Conservation (phyloP, 2,888 invertebrate genomes). For the Orgyia antiqua region DNA sequence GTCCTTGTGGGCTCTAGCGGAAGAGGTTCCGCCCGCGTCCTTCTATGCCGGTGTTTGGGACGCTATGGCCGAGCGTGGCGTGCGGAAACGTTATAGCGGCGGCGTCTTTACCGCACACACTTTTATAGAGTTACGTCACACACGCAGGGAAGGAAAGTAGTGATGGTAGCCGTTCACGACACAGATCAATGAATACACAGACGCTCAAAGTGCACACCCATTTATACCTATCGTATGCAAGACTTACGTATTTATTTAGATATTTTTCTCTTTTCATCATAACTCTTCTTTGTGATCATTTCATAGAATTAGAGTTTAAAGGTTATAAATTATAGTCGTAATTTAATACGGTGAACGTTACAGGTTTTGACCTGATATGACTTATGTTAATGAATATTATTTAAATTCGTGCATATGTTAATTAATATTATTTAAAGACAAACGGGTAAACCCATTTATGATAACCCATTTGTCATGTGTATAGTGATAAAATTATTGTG, state of each 20-base stretch:
- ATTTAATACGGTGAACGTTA: too few relatives aligned
- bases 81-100: constrained; percentile 77
- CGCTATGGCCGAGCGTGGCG: constrained; percentile 72
- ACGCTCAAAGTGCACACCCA: constrained; percentile 23
- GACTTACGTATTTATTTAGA: constrained; percentile 9
- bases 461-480: too few relatives aligned
- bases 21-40: constrained; percentile 73
- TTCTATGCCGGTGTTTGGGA: constrained; percentile 56
- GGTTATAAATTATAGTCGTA: background rate
- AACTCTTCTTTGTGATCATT: background rate
- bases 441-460: too few relatives aligned
- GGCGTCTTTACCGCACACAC: constrained; percentile 71
- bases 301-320: background rate
- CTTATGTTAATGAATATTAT: too few relatives aligned
- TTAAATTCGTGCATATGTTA: too few relatives aligned
- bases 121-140: constrained; percentile 79
- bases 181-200: constrained; percentile 56
- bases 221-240: constrained; percentile 18
- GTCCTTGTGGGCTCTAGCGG: constrained; percentile 64
- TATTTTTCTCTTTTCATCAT: constrained; percentile 2
- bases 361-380: too few relatives aligned
- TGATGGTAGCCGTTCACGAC: constrained; percentile 59
- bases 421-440: too few relatives aligned
- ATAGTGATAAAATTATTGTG: too few relatives aligned
- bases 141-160: constrained; percentile 75